Conservation (phyloP, 2,797 vertebrate species). For the Chloroceryle inda region DNA sequence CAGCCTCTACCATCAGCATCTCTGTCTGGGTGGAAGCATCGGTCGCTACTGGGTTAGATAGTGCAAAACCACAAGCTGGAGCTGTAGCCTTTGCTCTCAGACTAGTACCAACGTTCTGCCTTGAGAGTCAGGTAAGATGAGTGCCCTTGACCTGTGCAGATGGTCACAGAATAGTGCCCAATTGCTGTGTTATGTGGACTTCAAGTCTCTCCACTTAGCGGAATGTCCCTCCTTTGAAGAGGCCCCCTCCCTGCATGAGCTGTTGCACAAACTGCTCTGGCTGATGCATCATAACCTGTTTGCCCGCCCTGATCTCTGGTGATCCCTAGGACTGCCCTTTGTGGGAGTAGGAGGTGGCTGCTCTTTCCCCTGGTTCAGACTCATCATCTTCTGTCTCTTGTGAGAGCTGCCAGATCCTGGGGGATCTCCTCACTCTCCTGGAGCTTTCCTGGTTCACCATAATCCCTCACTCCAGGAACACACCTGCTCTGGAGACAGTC, state of each 20-base stretch:
- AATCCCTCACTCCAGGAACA: not conserved
- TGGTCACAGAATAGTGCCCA: not conserved
- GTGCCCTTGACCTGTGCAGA: not conserved
- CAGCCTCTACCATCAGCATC: not conserved
- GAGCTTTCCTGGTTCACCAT: not conserved
- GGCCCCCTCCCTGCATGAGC: not conserved
- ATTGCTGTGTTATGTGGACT: not conserved
- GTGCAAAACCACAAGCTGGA: not conserved
- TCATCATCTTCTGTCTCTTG: not conserved
- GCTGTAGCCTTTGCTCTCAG: not conserved
- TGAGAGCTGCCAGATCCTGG: not conserved
- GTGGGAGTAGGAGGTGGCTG: not conserved
- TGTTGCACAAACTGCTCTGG: not conserved
- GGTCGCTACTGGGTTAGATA: too few species aligned
- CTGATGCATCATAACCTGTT: not conserved
- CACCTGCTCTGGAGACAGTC: not conserved
- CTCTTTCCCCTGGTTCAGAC: not conserved
- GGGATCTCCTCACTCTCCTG: not conserved
- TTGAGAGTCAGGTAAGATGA: not conserved
- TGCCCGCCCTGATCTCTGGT: not conserved
- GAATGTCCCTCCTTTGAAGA: not conserved
- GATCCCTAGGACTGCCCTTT: not conserved
- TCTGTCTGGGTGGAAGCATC: not conserved
- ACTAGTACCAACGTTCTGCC: not conserved
- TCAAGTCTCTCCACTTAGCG: not conserved